A percentile compares a stretch with the other conserved stretches of the same genome.
Conservation (phyloP, 2,113 vertebrate genomes). For the Plectropomus leopardus region DNA sequence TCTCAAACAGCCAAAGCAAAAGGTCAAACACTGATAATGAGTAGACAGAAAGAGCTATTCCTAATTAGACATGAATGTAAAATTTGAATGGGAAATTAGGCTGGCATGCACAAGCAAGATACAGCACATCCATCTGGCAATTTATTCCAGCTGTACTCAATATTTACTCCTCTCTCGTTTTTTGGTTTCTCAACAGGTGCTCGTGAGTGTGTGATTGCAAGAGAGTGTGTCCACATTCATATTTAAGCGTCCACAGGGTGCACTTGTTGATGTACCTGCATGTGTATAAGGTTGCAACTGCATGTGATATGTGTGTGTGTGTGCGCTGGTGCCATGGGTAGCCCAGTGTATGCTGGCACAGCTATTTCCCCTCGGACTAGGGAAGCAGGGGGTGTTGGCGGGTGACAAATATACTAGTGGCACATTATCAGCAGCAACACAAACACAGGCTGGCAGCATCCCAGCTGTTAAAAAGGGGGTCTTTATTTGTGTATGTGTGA, state of each 20-base stretch:
- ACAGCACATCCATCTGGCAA: constrained; percentile 42
- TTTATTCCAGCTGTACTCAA: constrained; percentile 34
- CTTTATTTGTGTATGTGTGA: constrained; percentile 60
- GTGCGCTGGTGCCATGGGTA: not conserved
- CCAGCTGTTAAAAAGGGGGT: constrained; percentile 67
- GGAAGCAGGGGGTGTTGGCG: constrained; percentile 8
- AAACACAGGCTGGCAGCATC: constrained; percentile 70
- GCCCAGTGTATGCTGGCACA: constrained; percentile 40
- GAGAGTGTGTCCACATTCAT: constrained; percentile 27
- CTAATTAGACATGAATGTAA: constrained; percentile 76
- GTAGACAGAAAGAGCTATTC: constrained; percentile 65
- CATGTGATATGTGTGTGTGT: constrained; percentile 19
- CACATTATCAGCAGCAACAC: constrained; percentile 75
- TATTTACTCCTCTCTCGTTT: constrained; percentile 29
- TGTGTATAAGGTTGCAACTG: constrained; percentile 15
- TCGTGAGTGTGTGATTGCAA: not conserved
- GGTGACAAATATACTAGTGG: constrained; percentile 60
- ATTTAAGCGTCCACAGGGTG: constrained; percentile 26
- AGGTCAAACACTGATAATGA: constrained; percentile 84
- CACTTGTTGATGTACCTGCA: constrained; percentile 31
- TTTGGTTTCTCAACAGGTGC: constrained; percentile 17
- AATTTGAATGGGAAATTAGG: constrained; percentile 72
- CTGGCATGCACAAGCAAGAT: constrained; percentile 17
- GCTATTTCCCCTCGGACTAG: constrained; percentile 53
- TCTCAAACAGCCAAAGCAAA: constrained; percentile 78